Base-by-base conservation (phyloP, 2,113 vertebrate species). In the Labeo rohita region DNA sequence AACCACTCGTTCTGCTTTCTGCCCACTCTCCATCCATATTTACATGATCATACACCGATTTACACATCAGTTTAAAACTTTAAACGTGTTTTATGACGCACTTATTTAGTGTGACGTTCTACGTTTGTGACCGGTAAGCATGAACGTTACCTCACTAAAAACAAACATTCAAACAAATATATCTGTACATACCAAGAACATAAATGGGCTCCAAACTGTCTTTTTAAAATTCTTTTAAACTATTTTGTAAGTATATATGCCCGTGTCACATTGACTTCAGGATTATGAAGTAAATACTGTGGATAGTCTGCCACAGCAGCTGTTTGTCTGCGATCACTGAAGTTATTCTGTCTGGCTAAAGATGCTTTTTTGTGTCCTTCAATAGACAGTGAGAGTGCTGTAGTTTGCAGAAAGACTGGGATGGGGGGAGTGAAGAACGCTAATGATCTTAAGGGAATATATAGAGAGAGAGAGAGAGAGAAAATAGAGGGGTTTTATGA, bases 331-430 rank as follows among this genome's bases (percentile, higher is more conserved):
- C 93, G 70, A 92, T 93, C 92, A 89, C 86, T 49, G 86, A 88
- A 93, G 89, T 92, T 84, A 85, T 93, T 90, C 93, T 92, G 91
- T 91, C 92, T 80, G 85, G 91, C 92, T 94, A 93, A 94, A 95
- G 95, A 93, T 92, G 5, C n/a, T 73, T 45, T 90, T 91, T 94
- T 93, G 89, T 92, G 92, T 93, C 93, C 90, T 94, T 95, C 94
- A 95, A 94, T 95, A 95, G 94, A 95, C 92, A 93, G 92, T 94
- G 92, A 94, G 93, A 92, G 90, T 65, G 89, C 92, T 28, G 28
- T 95, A 95, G 94, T 74, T 94, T 95, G 93, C 92, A 92, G 81
- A 36, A 81, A 80, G 90, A 91, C 89, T 90, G 93, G 90, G 89
- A 92, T 91, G 91, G 36, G 85, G 92, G 89, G 86, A 74, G 87